Base-by-base conservation (phyloP, 2,113 vertebrate species). In the Maylandia zebra region DNA sequence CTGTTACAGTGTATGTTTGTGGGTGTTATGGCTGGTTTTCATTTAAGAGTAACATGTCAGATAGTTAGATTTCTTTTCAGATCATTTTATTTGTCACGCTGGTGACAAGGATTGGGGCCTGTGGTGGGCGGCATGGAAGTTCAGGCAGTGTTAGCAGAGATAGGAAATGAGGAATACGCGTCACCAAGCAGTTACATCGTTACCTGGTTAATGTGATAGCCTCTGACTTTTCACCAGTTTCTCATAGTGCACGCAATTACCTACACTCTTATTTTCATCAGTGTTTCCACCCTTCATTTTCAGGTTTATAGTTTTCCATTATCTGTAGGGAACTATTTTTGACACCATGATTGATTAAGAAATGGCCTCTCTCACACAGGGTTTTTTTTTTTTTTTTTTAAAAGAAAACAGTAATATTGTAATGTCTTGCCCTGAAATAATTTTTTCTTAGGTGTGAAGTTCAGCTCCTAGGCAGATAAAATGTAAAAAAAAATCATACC, bases 1-100 rank as follows among this genome's bases (percentile, higher is more conserved):
- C 88, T 92, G 92, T 94, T 93, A 94, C 91, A 85, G 79, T 16
- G 59, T 41, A 56, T 22, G 83, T 66, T 82, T 56, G 82, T 32
- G 30, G 66, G 84, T 83, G 86, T 86, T 74, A 61, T 9, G 8
- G 38, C 76, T 83, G 53, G 24, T 88, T 86, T 86, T 74, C 12
- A 24, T 86, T 41, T 61, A 66, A 71, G 24, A 82, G 55, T 74
- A 17, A 71, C 5, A n/a, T 71, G 71, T 86, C 52, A 3, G 24
- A 83, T 9, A n/a, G 66, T 79, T 88, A 32, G 38, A 14, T 89
- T 83, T 81, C 82, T 80, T 66, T 53, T 66, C 50, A 53, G 22
- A 59, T 59, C 38, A 52, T 24, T 85, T 85, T 79, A 81, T 50
- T 56, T 27, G 59, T 71, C 55, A 36, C 24, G 5, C 19, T 34